Conservation (phyloP, 2,888 invertebrate species). For the Lapara coniferarum region DNA sequence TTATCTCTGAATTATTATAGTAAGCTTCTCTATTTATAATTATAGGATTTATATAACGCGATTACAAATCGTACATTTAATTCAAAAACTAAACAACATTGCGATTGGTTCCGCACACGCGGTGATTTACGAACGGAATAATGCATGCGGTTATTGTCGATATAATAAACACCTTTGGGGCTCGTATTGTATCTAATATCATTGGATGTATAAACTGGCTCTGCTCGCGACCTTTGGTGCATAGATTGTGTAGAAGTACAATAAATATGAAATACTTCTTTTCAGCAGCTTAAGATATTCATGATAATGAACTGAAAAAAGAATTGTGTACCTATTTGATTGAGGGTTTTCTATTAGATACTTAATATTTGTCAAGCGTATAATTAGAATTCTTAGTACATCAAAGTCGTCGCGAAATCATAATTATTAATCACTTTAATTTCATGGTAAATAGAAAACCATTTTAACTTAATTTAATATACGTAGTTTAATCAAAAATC, state of each 20-base stretch:
- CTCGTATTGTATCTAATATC: neutral
- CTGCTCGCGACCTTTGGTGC: neutral
- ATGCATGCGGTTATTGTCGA: conserved; percentile 11
- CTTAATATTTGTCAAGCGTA: no score
- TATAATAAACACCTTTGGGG: conserved; percentile 20
- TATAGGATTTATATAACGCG: neutral
- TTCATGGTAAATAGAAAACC: neutral
- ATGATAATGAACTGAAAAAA: no score
- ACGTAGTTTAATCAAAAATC: no score
- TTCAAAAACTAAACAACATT: conserved; percentile 1
- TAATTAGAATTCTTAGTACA: no score
- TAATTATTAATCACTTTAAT: neutral
- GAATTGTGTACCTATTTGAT: no score
- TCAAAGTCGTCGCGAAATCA: neutral
- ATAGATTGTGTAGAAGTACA: neutral
- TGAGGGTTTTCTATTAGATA: no score
- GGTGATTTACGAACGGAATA: conserved; percentile 17
- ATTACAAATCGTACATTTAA: neutral
- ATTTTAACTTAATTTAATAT: neutral
- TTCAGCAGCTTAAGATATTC: no score
- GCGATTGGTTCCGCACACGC: neutral
- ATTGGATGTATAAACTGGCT: neutral
- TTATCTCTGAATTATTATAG: neutral
- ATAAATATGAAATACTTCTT: neutral
- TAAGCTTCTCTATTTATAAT: neutral